Evolutionary conservation across 2,797 vertebrate genomes (phyloP).

Genomic region (Pygocentrus nattereri): DNA sequence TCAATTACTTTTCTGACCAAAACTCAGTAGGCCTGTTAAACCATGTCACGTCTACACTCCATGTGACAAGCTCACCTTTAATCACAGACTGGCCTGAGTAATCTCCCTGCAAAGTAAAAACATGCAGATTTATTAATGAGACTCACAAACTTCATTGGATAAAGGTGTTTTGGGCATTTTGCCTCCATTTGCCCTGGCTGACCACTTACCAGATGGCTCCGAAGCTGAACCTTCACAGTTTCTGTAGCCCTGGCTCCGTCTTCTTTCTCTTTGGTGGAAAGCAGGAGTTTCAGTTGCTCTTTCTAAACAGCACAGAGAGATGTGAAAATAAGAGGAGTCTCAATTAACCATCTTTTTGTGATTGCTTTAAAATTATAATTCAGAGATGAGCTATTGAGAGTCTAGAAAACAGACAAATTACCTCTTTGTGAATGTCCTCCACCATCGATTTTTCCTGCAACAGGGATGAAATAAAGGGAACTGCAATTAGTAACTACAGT

Average conservation of each 20-base stretch:
- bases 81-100: conserved; percentile 83
- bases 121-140: conserved; percentile 46
- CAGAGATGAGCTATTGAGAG: neutral
- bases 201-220: conserved; percentile 87
- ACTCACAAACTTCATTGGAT: conserved; percentile 27
- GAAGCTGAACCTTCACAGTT: conserved; percentile 89
- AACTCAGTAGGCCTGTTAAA: neutral
- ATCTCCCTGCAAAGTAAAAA: conserved; percentile 73
- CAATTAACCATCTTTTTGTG: neutral
- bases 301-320: conserved; percentile 75
- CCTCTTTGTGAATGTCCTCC: conserved; percentile 79
- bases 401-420: conserved; percentile 51
- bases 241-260: conserved; percentile 86
- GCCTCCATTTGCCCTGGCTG: conserved; percentile 5
- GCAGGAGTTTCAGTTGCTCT: conserved; percentile 87
- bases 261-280: conserved; percentile 86
- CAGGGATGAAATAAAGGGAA: neutral
- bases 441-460: conserved; percentile 74
- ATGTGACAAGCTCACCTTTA: conserved; percentile 74
- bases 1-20: neutral
- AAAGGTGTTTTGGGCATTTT: neutral
- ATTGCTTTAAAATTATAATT: neutral
- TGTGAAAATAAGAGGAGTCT: neutral
- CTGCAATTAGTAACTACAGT: neutral
- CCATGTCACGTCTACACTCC: neutral